These are phyloP conservation scores for Coenonympha arcania DNA, from an alignment of 2,888 invertebrate genomes.

Conservation along the genomic window DNA sequence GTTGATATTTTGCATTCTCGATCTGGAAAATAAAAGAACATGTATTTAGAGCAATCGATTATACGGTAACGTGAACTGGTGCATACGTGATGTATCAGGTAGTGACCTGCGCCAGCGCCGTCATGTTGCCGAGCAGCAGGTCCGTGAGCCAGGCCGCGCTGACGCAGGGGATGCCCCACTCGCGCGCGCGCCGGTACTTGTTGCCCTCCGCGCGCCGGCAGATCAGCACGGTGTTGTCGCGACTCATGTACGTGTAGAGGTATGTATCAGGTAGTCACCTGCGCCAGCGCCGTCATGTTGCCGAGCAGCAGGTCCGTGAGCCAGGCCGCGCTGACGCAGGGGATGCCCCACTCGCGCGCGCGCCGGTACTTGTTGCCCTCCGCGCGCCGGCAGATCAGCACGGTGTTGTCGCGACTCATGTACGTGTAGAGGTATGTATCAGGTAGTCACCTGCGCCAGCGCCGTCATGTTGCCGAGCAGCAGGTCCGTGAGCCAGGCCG, in stretches of 20 bases:
- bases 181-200: conserved; percentile 91
- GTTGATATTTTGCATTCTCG: conserved; percentile 89
- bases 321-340: conserved; percentile 95
- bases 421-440: too few relatives aligned
- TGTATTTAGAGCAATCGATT: too few relatives aligned
- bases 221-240: conserved; percentile 84
- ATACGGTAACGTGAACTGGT: too few relatives aligned
- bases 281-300: conserved; percentile 76
- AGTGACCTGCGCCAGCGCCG: too few relatives aligned
- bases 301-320: conserved; percentile 93
- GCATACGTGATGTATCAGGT: too few relatives aligned
- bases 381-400: conserved; percentile 83
- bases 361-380: conserved; percentile 91
- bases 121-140: conserved; percentile 89
- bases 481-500: conserved; percentile 94
- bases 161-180: conserved; percentile 93
- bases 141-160: conserved; percentile 96
- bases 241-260: too few relatives aligned
- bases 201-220: conserved; percentile 87
- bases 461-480: conserved; percentile 85
- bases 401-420: too few relatives aligned
- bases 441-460: conserved; percentile 78
- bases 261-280: too few relatives aligned
- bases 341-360: conserved; percentile 93
- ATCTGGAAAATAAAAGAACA: conserved; percentile 50